Evolutionary conservation across 2,797 vertebrate species (phyloP).

Genomic region (Mareca strepera): DNA sequence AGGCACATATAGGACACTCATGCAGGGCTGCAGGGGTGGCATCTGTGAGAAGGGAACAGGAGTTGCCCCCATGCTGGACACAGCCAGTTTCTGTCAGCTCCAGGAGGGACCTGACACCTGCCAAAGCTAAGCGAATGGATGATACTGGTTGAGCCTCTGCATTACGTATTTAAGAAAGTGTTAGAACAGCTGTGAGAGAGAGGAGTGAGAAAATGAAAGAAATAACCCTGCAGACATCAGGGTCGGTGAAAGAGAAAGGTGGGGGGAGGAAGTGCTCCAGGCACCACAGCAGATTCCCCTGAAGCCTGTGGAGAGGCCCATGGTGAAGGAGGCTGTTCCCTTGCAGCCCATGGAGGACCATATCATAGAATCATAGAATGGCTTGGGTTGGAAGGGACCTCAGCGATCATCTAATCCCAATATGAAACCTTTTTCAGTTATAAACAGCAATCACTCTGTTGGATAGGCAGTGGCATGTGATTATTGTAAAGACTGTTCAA

Average conservation of each 20-base stretch:
- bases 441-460: neutral
- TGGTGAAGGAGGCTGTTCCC: neutral
- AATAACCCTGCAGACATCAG: neutral
- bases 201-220: neutral
- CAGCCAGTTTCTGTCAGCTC: too few species aligned
- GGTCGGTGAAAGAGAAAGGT: neutral
- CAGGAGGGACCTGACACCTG: neutral
- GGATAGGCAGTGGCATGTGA: neutral
- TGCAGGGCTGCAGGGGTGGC: too few species aligned
- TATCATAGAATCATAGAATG: too few species aligned
- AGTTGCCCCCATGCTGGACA: too few species aligned
- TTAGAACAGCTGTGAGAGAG: neutral
- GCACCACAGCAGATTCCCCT: neutral
- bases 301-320: neutral
- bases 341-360: neutral
- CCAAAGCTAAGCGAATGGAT: neutral
- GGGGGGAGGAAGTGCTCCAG: neutral
- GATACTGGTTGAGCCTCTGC: neutral
- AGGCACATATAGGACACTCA: too few species aligned
- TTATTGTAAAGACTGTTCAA: neutral
- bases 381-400: too few species aligned
- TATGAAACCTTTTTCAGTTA: neutral
- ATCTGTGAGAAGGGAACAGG: too few species aligned
- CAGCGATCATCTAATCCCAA: too few species aligned
- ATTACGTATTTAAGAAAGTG: neutral